Conservation (phyloP, 2,113 vertebrate species). For the Rhinolophus sinicus region DNA sequence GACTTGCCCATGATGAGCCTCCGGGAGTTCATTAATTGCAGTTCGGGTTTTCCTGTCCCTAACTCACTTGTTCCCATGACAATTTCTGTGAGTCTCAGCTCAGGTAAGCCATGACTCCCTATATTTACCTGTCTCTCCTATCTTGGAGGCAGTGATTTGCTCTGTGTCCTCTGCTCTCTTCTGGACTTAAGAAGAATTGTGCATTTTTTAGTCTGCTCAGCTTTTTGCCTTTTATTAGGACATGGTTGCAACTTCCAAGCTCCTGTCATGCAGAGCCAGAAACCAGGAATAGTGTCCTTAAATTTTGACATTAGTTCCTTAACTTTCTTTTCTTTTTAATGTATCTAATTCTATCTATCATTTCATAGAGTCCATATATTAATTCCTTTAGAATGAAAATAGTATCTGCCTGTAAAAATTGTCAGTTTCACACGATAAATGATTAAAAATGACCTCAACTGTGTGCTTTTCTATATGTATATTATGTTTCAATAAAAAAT, state of each 20-base stretch:
- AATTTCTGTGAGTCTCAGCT: neutral
- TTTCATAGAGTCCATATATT: neutral
- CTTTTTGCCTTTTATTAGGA: neutral
- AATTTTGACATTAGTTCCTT: neutral
- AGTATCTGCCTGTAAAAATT: neutral
- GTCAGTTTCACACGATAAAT: neutral
- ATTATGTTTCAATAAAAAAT: neutral
- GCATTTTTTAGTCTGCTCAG: neutral
- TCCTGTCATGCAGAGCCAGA: neutral
- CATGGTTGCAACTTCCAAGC: neutral
- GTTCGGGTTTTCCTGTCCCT: neutral
- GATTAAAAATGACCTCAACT: neutral
- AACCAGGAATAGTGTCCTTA: neutral
- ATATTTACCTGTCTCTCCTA: no score
- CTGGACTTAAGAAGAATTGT: neutral
- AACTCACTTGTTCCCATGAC: neutral
- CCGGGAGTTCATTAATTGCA: neutral
- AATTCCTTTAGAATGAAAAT: slow-evolving; percentile 11
- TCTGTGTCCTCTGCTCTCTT: neutral
- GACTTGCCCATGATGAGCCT: neutral
- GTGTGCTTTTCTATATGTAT: neutral
- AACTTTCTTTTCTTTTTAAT: neutral
- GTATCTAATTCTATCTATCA: neutral
- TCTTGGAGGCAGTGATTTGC: neutral
- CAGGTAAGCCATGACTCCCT: neutral